Percentiles rank a stretch among this genome's conserved stretches.
phyloP scores from a whole-genome alignment of 2,888 invertebrate species.

The Bombylius discolor region DNA sequence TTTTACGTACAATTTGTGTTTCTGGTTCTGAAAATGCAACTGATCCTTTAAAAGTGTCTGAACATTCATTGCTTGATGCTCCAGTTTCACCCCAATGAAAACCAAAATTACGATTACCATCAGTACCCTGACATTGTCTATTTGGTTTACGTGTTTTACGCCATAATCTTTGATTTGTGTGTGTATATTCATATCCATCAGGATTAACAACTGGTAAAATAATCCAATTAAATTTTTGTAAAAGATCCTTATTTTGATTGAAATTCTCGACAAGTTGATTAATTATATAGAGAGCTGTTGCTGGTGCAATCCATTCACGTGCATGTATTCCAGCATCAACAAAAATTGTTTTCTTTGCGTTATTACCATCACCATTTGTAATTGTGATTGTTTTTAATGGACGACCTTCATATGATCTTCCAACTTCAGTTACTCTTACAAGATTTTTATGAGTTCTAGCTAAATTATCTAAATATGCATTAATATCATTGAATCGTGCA shows the following conservation, averaged over 20 bases:
- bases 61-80: slow-evolving; percentile 37
- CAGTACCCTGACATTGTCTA: slow-evolving; percentile 49
- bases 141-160: slow-evolving; percentile 51
- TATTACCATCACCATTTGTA: slow-evolving; percentile 37
- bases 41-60: slow-evolving; percentile 47
- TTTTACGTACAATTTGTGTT: slow-evolving; percentile 43
- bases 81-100: slow-evolving; percentile 51
- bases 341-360: slow-evolving; percentile 39
- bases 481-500: slow-evolving; percentile 35
- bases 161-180: slow-evolving; percentile 40
- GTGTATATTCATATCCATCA: slow-evolving; percentile 55
- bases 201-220: slow-evolving; percentile 54
- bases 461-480: slow-evolving; percentile 38
- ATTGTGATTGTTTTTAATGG: slow-evolving; percentile 49
- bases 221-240: slow-evolving; percentile 49
- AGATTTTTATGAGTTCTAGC: slow-evolving; percentile 38
- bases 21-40: slow-evolving; percentile 54
- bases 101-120: slow-evolving; percentile 64
- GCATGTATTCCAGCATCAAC: slow-evolving; percentile 49
- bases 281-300: slow-evolving; percentile 44
- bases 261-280: slow-evolving; percentile 43
- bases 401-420: slow-evolving; percentile 46
- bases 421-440: slow-evolving; percentile 43
- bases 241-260: slow-evolving; percentile 34
- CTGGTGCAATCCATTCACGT: slow-evolving; percentile 54